These are phyloP conservation scores for Trachelus stipa DNA, from an alignment of 2,888 invertebrate species.

Conservation along the genomic window DNA sequence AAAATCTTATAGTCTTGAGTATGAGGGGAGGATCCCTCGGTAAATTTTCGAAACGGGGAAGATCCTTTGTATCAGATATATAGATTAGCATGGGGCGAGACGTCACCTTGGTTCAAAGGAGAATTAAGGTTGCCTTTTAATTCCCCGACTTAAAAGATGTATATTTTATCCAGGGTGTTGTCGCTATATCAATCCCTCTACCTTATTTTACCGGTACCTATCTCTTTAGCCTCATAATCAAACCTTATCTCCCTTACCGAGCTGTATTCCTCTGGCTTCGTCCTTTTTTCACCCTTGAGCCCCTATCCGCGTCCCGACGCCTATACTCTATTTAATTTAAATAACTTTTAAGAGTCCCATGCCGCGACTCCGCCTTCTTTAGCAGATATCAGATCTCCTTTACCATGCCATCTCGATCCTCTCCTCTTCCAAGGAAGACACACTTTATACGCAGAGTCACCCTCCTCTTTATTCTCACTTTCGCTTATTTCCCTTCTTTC, in stretches of 20 bases:
- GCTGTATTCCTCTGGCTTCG: too few relatives aligned
- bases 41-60: background rate
- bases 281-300: conserved; percentile 10
- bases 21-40: background rate
- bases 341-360: conserved; percentile 54
- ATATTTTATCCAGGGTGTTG: conserved; percentile 49
- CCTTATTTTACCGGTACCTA: conserved; percentile 20
- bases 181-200: conserved; percentile 46
- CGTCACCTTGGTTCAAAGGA: conserved; percentile 18
- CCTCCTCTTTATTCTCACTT: conserved; percentile 11
- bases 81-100: background rate
- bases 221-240: conserved; percentile 37
- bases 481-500: conserved; percentile 17
- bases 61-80: background rate
- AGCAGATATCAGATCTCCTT: conserved; percentile 36
- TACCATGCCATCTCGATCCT: conserved; percentile 3
- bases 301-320: conserved; percentile 15
- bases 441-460: conserved; percentile 15
- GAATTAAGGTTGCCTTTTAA: conserved; percentile 46
- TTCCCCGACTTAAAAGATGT: conserved; percentile 39
- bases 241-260: conserved; percentile 43
- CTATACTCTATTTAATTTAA: conserved; percentile 55
- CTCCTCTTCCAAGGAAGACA: conserved; percentile 5
- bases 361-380: conserved; percentile 14
- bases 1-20: background rate